Evolutionary conservation across 2,797 vertebrate genomes (phyloP).

Genomic region (Prunella strophiata): DNA sequence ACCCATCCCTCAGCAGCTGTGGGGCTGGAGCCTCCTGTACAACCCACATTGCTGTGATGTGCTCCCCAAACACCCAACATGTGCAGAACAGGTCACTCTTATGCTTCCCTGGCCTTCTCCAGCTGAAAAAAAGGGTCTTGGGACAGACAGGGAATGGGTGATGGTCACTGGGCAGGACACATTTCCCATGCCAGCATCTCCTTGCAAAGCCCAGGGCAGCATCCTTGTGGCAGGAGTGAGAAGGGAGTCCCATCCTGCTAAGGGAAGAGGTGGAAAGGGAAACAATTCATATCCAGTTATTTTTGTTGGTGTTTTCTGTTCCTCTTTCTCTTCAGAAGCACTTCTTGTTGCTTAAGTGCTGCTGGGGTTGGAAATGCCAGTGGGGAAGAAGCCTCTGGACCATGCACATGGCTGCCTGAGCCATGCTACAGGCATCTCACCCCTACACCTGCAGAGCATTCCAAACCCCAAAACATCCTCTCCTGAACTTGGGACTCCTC

Average conservation of each 20-base stretch:
- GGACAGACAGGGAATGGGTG: not conserved
- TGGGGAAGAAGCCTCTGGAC: not conserved
- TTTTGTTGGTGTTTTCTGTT: not conserved
- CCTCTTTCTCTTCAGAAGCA: not conserved
- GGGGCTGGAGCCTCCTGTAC: not conserved
- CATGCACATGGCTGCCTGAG: accelerated
- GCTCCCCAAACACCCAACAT: not conserved
- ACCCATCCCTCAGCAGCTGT: not conserved
- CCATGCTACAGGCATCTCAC: not conserved
- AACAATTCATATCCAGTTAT: not conserved
- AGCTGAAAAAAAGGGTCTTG: accelerated
- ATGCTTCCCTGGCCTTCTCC: not conserved
- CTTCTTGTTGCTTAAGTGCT: not conserved
- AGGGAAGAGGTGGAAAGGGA: not conserved
- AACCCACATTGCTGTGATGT: not conserved
- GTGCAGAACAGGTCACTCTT: not conserved
- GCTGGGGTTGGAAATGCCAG: not conserved
- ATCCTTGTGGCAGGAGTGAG: not conserved
- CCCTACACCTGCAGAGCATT: not conserved
- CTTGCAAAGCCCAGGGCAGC: not conserved
- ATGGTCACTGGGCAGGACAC: not conserved
- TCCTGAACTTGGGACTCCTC: not conserved
- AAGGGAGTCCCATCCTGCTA: not conserved
- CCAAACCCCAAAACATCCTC: not conserved
- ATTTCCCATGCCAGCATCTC: not conserved